Evolutionary conservation across 2,888 invertebrate species (phyloP), one percentile per base, ranked within the genome.

Genomic region (Pristionchus exspectatus): DNA sequence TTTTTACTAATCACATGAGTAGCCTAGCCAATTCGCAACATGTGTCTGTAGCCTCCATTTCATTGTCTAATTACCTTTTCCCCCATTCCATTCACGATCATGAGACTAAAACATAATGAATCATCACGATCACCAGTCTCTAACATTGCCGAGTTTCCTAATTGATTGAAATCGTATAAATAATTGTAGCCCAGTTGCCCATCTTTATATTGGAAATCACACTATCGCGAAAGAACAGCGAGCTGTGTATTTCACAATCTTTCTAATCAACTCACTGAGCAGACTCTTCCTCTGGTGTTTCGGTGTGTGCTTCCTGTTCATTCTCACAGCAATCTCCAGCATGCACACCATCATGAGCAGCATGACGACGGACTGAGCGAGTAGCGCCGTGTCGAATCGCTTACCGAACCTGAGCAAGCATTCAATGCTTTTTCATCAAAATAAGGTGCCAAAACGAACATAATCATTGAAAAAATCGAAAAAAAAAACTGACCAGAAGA

Each of bases 331-430:
- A 87, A 94, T 94, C 91, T 94, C 94, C 44, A 94, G 91, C 94
- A 94, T 94, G 85, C 88, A 88, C 38, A 87, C 18, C 99, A 99
- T 99, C 92, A 98, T 97, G 90, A 97, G 95, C 95, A 98, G 98
- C 99, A 99, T 99, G 90, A 99, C 97, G 95, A 99, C 97, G 96
- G 98, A 99, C 96, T 99, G 99, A 91, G 98, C 96, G 93, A 99
- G 96, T 92, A 99, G 96, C 90, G 99, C 98, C 95, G 97, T 96
- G 96, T 99, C 99, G 96, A 98, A 99, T 93, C 97, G 97, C 96
- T 98, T 98, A 92, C 99, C 99, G 96, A 99, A 99, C 99, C 99
- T 99, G n/a, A 24, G 96, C 77, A 96, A 33, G 9, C 44, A 50
- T 50, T 50, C 44, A 50, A 7, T 50, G 3, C 9, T 50, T 50